Conservation (phyloP, 2,797 vertebrate species). For the Chelonia mydas region DNA sequence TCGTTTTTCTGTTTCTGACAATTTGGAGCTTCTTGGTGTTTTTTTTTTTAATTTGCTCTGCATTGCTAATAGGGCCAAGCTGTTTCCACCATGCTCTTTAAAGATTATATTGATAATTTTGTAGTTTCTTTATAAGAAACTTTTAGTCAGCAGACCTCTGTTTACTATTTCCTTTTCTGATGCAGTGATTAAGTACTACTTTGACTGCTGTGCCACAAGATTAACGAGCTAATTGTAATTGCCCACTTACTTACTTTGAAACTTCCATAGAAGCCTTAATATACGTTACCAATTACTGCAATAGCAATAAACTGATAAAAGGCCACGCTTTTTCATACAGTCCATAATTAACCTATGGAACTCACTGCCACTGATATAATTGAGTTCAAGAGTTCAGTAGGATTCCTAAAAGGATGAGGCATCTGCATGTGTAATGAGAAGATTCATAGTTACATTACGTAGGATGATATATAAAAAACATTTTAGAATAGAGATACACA, state of each 20-base stretch:
- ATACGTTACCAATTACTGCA: neutral
- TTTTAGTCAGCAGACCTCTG: neutral
- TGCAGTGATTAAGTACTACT: neutral
- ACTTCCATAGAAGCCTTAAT: neutral
- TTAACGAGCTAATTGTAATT: constrained; percentile 9
- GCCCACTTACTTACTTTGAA: neutral
- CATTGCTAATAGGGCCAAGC: neutral
- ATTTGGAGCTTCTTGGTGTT: neutral
- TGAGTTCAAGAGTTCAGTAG: neutral
- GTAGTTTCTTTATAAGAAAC: neutral
- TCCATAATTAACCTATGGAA: constrained; percentile 2
- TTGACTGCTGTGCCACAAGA: neutral
- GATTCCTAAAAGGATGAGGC: neutral
- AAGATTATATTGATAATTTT: neutral
- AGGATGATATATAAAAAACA: neutral
- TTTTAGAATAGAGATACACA: constrained; percentile 10
- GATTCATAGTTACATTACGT: neutral
- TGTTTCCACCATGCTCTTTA: neutral
- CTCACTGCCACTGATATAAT: neutral
- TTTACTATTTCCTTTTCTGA: neutral
- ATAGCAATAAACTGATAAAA: constrained; percentile 8
- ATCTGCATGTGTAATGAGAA: constrained; percentile 5
- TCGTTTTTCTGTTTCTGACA: neutral
- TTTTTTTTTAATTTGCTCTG: constrained; percentile 21
- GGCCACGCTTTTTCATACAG: neutral